phyloP scores from a whole-genome alignment of 2,113 vertebrate species.

The Campylomormyrus tamandua region DNA sequence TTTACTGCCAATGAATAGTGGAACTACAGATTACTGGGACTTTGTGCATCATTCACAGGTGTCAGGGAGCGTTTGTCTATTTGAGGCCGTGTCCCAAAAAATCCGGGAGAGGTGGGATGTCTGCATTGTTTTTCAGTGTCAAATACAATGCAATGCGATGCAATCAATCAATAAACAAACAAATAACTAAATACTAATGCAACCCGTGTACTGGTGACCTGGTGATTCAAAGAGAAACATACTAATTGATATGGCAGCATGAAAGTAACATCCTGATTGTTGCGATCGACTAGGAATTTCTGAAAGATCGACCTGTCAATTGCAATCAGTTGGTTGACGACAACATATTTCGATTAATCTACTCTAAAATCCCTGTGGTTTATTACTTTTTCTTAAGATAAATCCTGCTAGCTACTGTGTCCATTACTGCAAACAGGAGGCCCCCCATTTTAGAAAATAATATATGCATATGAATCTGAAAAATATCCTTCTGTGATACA shows the following conservation, averaged over 20 bases:
- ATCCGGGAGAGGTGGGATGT: not conserved
- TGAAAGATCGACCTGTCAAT: not conserved
- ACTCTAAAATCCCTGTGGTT: not conserved
- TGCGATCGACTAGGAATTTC: not conserved
- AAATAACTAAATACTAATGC: not conserved
- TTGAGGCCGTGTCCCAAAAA: not conserved
- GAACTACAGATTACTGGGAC: not conserved
- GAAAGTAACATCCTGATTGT: not conserved
- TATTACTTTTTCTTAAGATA: not conserved
- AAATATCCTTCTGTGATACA: not conserved
- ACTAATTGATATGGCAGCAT: not conserved
- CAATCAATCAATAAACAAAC: not conserved
- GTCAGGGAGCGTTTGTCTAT: not conserved
- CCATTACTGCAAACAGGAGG: not conserved
- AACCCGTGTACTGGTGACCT: not conserved
- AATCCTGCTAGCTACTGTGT: not conserved
- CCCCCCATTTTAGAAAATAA: not conserved
- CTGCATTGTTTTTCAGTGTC: not conserved
- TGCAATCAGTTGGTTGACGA: not conserved
- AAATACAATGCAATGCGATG: not conserved
- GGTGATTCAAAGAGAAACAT: not conserved
- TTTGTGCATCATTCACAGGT: not conserved
- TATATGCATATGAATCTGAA: not conserved
- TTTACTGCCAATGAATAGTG: not conserved
- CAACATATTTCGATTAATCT: not conserved